Percentiles rank a stretch among this genome's conserved stretches.
These are phyloP conservation scores for Tachycineta bicolor DNA, from an alignment of 2,113 vertebrate species.

Conservation along the genomic window DNA sequence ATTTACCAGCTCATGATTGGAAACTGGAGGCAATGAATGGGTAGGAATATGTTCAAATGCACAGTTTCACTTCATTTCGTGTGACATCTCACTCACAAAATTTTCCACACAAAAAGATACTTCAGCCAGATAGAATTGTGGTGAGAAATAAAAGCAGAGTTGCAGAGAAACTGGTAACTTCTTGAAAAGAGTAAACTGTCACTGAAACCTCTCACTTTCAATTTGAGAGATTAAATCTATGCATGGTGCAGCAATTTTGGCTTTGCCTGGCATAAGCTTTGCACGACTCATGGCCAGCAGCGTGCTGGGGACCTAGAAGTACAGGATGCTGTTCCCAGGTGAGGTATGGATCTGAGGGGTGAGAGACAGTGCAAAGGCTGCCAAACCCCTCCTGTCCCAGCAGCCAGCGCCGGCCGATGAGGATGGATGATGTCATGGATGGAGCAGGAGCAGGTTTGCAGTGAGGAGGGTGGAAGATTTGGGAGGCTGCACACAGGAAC, in stretches of 20 bases:
- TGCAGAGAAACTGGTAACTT: constrained; percentile 15
- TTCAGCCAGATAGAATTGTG: neutral
- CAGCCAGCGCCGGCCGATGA: neutral
- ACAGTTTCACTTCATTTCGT: neutral
- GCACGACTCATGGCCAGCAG: constrained; percentile 26
- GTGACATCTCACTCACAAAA: neutral
- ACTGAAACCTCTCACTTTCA: constrained; percentile 58
- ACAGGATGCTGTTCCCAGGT: neutral
- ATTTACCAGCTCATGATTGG: neutral
- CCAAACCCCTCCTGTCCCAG: neutral
- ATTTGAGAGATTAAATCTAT: constrained; percentile 49
- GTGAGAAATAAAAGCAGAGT: constrained; percentile 6
- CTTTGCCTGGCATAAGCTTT: constrained; percentile 29
- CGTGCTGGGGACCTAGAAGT: neutral
- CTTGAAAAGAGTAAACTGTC: constrained; percentile 50
- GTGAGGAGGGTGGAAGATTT: constrained; percentile 11
- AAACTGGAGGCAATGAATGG: neutral
- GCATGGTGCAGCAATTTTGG: constrained; percentile 18
- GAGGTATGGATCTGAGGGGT: neutral
- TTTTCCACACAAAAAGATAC: neutral
- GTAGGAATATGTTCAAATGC: neutral
- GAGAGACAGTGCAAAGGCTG: neutral
- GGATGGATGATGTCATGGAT: constrained; percentile 2
- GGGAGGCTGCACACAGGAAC: neutral
- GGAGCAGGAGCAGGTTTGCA: constrained; percentile 1